Base-by-base conservation (phyloP, 2,888 invertebrate species). In the Lochmaea capreae region DNA sequence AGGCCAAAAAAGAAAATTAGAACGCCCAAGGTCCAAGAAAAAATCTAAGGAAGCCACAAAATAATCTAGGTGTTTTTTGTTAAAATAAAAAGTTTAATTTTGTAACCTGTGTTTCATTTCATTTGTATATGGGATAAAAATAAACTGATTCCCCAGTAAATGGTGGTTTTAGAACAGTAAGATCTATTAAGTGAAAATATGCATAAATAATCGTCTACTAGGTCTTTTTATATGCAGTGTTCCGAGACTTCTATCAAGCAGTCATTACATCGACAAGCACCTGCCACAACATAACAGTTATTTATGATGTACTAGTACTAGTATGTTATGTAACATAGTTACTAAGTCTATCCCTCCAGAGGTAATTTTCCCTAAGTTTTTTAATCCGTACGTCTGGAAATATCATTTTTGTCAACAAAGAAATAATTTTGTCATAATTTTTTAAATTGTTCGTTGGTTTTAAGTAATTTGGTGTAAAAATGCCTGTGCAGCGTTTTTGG, bases 21-120 rank as follows among this genome's bases (percentile, higher is more conserved):
- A 46, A 46, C 11, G 14, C 46, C 3, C 46, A 14, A 46, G 11
- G 3, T 59, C 12, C 18, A 22, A 59, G 33, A 18, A 26, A 14
- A 6, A 26, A 59, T 33, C 22, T 18, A 22, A 14, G 59, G 33
- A 22, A 59, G 33, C 0, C 22, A 59, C 59, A 33, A 2, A 33
- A 9, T 26, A 59, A 33, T 33, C 4, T 5, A 22, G 33, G 9
- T 22, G n/a, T 22, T 67, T 65, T 67, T 66, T 59, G 22, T 16
- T 68, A 43, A 16, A 57, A 71, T 39, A 67, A 43, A 43, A 12
- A 43, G 11, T 3, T 11, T 26, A 46, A 68, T 33, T 22, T 49
- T 16, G 16, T 22, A 57, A 59, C 12, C 57, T 14, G 33, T 14
- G 33, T 39, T 42, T 57, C 26, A 42, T n/a, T 59, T 62, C 33